Percentiles rank a stretch among this genome's conserved stretches.
These are phyloP conservation scores for Acipenser transmontanus DNA, from an alignment of 2,797 vertebrate species.

Conservation along the genomic window DNA sequence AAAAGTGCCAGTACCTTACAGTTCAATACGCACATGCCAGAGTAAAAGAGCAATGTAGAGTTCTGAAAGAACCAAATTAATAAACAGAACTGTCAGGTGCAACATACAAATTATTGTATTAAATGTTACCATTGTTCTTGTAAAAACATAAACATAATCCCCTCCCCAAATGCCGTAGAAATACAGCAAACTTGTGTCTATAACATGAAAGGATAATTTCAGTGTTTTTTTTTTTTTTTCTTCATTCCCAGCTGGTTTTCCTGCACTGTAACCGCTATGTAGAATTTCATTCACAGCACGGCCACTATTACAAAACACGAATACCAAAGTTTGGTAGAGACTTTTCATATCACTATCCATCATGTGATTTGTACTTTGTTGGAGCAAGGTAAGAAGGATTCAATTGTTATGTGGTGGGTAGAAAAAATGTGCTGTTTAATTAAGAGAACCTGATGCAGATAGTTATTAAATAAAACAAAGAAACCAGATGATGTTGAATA, in stretches of 20 bases:
- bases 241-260: conserved; percentile 77
- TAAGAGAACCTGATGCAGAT: no score
- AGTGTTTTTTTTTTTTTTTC: conserved; percentile 24
- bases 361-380: conserved; percentile 91
- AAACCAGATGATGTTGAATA: no score
- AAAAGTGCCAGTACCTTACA: no score
- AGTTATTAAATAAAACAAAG: not conserved
- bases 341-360: conserved; percentile 90
- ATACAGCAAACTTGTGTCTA: not conserved
- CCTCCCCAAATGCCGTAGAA: not conserved
- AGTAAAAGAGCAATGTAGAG: no score
- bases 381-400: conserved; percentile 73
- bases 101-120: no score
- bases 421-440: no score
- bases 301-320: conserved; percentile 88
- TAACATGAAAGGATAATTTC: not conserved
- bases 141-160: no score
- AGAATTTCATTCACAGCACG: conserved; percentile 92
- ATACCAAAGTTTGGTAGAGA: conserved; percentile 94
- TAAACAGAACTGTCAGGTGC: no score
- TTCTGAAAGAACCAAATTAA: no score
- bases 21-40: no score
- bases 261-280: conserved; percentile 80
- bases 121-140: no score
- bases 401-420: no score